Conservation (phyloP, 2,113 vertebrate species). For the Ochotona curzoniae region DNA sequence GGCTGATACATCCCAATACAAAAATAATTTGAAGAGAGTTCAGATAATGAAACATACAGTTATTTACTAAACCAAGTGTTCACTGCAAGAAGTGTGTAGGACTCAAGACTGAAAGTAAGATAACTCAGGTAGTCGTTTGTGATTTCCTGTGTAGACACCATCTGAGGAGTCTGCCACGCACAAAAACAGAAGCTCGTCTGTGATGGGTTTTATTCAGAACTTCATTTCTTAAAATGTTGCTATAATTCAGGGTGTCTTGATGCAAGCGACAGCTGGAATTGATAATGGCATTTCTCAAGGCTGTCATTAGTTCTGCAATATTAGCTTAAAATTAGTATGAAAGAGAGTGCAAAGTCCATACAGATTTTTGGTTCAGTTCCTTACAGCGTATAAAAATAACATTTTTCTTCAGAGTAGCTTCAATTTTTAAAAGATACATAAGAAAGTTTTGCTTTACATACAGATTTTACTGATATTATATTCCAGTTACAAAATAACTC, state of each 20-base stretch:
- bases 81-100: background rate
- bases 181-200: slow-evolving; percentile 42
- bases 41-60: background rate
- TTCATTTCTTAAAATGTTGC: slow-evolving; percentile 54
- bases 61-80: background rate
- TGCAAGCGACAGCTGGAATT: slow-evolving; percentile 73
- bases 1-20: background rate
- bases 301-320: slow-evolving; percentile 74
- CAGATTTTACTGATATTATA: background rate
- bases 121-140: slow-evolving; percentile 13
- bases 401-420: background rate
- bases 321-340: slow-evolving; percentile 71
- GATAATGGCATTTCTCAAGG: slow-evolving; percentile 65
- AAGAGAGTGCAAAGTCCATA: slow-evolving; percentile 66
- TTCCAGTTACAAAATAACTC: slow-evolving; percentile 1
- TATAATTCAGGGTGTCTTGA: slow-evolving; percentile 54
- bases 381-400: slow-evolving; percentile 21
- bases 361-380: slow-evolving; percentile 62
- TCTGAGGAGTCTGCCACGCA: background rate
- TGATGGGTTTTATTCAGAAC: slow-evolving; percentile 37
- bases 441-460: background rate
- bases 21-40: background rate
- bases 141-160: background rate
- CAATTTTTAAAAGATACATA: background rate
- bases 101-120: background rate